phyloP scores from a whole-genome alignment of 2,113 vertebrate genomes.

The Cyphomyrus discorhynchus region DNA sequence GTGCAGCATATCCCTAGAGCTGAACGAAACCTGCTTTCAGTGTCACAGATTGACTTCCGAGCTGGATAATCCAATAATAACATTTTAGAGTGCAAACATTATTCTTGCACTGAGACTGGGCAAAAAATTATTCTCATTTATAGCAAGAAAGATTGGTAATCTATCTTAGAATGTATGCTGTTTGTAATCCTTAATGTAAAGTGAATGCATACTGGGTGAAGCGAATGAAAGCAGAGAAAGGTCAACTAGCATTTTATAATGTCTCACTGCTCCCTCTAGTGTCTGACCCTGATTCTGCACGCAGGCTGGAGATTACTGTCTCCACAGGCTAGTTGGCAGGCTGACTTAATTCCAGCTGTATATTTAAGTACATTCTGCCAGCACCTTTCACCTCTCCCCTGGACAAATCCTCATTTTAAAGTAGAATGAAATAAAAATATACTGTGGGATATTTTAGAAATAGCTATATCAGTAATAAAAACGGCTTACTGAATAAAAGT shows the following conservation, averaged over 20 bases:
- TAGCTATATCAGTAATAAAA: background rate
- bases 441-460: background rate
- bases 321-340: background rate
- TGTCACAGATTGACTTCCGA: background rate
- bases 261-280: background rate
- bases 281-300: background rate
- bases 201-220: background rate
- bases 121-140: background rate
- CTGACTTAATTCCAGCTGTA: background rate
- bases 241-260: background rate
- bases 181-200: background rate
- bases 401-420: background rate
- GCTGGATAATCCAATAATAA: background rate
- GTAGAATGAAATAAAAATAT: background rate
- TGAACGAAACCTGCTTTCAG: background rate
- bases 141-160: background rate
- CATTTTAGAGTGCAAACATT: background rate
- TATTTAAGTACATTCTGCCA: background rate
- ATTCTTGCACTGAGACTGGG: background rate
- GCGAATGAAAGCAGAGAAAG: background rate
- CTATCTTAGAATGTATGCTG: background rate
- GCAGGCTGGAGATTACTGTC: background rate
- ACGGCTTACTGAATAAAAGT: background rate
- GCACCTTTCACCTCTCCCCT: background rate
- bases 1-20: background rate